Evolutionary conservation across 2,888 invertebrate species (phyloP).

Genomic region (Flexamia atlantica): DNA sequence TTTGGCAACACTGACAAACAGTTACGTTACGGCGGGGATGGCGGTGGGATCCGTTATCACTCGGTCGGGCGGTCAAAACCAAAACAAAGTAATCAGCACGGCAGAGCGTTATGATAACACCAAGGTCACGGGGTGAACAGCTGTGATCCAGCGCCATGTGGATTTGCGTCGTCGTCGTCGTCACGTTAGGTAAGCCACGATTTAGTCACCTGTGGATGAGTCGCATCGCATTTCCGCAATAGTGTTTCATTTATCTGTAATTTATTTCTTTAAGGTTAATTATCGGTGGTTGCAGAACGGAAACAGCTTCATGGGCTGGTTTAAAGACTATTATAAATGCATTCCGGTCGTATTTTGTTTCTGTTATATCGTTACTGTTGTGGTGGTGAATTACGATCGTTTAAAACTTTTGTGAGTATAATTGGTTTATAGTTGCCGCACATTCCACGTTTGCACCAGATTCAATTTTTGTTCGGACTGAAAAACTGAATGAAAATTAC

Average conservation of each 20-base stretch:
- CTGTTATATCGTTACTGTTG: background rate
- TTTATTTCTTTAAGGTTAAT: background rate
- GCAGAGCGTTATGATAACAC: background rate
- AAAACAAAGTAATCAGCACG: background rate
- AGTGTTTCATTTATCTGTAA: background rate
- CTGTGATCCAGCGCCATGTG: conserved; percentile 36
- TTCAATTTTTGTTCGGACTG: background rate
- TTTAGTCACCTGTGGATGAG: conserved; percentile 1
- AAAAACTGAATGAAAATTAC: background rate
- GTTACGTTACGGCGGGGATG: background rate
- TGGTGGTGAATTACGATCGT: background rate
- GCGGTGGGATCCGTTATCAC: background rate
- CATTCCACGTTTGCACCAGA: background rate
- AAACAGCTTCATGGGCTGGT: background rate
- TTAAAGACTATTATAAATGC: background rate
- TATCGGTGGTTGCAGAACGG: background rate
- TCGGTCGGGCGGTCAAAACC: background rate
- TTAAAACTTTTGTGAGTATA: background rate
- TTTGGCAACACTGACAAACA: background rate
- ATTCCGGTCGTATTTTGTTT: background rate
- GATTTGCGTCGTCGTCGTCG: background rate
- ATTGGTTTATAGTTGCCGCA: background rate
- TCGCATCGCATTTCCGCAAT: background rate
- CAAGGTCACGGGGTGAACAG: conserved; percentile 17
- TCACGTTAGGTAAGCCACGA: conserved; percentile 6